Evolutionary conservation across 1,140 invertebrate species (phyloP), one percentile per base, ranked within the genome.

Genomic region (Dinoponera quadriceps): DNA sequence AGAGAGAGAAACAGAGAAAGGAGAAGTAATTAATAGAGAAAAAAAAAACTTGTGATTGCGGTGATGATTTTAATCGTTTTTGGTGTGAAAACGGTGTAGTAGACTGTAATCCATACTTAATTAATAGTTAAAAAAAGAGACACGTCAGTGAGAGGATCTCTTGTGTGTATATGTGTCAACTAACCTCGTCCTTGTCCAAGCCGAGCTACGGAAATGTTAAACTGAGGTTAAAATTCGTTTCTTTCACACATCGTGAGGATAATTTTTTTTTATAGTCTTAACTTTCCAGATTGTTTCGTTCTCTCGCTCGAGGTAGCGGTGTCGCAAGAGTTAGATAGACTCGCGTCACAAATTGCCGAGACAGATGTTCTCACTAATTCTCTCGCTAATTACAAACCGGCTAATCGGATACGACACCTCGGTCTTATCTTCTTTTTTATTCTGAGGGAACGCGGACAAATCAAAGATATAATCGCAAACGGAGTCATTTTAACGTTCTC

Each of bases 111-210:
- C 68, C 72, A 78, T 72, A 57, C 75, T 88, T 83, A 62, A 85
- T 82, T 82, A 88, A 55, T 78, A 66, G 38, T 57, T 68, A 80
- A 44, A 80, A 78, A 60, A 54, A 77, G 59, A 55, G 71, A 87
- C 80, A 88, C 83, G 86, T 88, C 77, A 87, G 72, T 93, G 86
- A 92, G 82, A 85, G 83, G 57, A 85, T 90, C 71, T 82, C 89
- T 82, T 86, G 81, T 88, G 88, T 89, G 72, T 88, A 88, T 89
- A 89, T 90, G 75, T 89, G 85, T 87, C 75, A 93, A 94, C 96
- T 97, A 97, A 95, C 97, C 97, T 97, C 97, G 95, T 97, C 96
- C 95, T 96, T 96, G 96, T 97, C 96, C 96, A 97, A 96, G 96
- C 96, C 96, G 96, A 97, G 96, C 97, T 97, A 96, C 95, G 96